phyloP scores from a whole-genome alignment of 2,888 invertebrate genomes.

The Xestia xanthographa region DNA sequence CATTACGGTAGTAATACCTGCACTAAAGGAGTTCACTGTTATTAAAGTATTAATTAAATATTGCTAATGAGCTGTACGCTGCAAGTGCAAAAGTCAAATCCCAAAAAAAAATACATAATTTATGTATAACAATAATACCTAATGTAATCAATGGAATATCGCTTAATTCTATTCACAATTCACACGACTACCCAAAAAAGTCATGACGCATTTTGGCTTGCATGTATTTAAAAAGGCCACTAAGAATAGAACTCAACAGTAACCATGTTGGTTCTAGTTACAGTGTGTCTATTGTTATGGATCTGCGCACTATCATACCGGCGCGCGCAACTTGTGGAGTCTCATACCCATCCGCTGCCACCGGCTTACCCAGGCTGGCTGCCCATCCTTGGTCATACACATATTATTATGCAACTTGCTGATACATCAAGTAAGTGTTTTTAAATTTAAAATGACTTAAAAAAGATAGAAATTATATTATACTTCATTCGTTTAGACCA shows the following conservation, averaged over 20 bases:
- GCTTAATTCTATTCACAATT: no score
- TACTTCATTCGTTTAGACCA: no score
- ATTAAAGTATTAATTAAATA: no score
- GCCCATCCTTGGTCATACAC: conserved; percentile 2
- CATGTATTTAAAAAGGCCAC: neutral
- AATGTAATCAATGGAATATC: no score
- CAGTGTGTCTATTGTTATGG: neutral
- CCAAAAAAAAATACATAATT: no score
- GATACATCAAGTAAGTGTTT: neutral
- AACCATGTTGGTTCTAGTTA: neutral
- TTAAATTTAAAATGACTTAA: neutral
- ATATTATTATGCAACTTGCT: neutral
- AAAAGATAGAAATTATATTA: no score
- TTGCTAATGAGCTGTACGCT: no score
- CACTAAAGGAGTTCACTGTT: no score
- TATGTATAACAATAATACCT: no score
- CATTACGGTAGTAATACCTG: no score
- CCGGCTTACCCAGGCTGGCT: conserved; percentile 1
- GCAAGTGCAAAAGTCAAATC: no score
- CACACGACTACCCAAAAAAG: no score
- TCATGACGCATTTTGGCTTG: neutral
- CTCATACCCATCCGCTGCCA: conserved; percentile 6
- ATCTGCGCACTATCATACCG: neutral
- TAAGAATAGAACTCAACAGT: neutral
- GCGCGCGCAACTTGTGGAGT: neutral